Percentiles rank a stretch among this genome's conserved stretches.
These are phyloP conservation scores for Gonioctena quinquepunctata DNA, from an alignment of 1,140 invertebrate genomes.

Conservation along the genomic window DNA sequence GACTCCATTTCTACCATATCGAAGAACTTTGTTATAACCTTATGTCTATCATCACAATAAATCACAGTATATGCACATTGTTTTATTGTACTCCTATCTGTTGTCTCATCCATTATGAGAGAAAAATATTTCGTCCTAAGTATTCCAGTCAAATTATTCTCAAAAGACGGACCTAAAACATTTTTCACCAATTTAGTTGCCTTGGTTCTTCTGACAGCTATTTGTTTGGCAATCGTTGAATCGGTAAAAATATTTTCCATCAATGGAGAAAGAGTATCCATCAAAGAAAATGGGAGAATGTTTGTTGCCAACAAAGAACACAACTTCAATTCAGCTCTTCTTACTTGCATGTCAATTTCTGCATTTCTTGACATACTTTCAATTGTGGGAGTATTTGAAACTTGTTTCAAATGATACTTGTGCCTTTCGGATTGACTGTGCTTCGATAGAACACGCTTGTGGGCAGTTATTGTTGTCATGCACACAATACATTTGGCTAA, in stretches of 20 bases:
- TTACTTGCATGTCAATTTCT: not conserved
- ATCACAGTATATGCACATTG: conserved; percentile 20
- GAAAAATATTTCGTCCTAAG: conserved; percentile 10
- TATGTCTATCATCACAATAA: conserved; percentile 17
- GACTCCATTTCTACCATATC: conserved; percentile 33
- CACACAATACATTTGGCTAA: not conserved
- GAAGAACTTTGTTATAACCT: conserved; percentile 18
- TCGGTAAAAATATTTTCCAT: conserved; percentile 11
- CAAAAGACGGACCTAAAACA: not conserved
- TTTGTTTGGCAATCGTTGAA: conserved; percentile 11
- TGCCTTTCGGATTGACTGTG: not conserved
- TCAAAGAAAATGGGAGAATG: conserved; percentile 17
- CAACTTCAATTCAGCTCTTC: conserved; percentile 20
- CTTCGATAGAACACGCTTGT: not conserved
- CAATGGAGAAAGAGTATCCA: conserved; percentile 9
- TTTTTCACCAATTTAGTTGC: conserved; percentile 1
- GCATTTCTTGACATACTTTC: not conserved
- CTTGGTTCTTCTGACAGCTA: conserved; percentile 7
- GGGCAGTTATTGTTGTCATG: not conserved
- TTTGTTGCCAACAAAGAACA: conserved; percentile 9
- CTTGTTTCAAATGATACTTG: not conserved
- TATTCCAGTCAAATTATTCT: not conserved
- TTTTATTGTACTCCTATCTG: conserved; percentile 14
- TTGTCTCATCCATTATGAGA: conserved; percentile 22
- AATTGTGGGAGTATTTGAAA: not conserved